Evolutionary conservation across 2,797 vertebrate species (phyloP), one percentile per base, ranked within the genome.

Genomic region (Micropoecilia bifurca): DNA sequence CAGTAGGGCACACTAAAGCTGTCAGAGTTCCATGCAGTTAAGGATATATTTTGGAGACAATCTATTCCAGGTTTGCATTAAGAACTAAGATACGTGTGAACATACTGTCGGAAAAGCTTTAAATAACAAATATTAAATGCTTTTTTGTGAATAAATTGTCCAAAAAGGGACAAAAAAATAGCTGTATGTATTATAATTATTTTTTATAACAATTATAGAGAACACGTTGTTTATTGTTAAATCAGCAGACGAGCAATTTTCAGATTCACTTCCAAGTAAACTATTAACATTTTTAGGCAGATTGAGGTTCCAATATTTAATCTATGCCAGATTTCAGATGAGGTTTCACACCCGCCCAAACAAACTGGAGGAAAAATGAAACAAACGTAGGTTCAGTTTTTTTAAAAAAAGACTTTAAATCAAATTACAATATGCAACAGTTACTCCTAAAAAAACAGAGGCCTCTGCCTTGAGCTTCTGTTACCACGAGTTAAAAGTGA

Each of bases 1-100:
- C 71, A 80, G 75, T 55, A 28, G 80, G 75, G 84, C 39, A 76
- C 61, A 78, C 76, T 81, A 45, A 80, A 76, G 77, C 30, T 83
- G 74, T 82, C 72, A 30, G 72, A 78, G 57, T 66, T 43, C 0
- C 59, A 72, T 80, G 76, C 82, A 84, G 80, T 83, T 84, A 50
- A 83, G 87, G 68, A 45, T 45, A 46, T 80, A 66, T 41, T 80
- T n/a, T 48, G 66, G 59, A 75, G 66, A 76, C 79, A 69, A 72
- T 14, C 9, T n/a, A 66, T 71, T 72, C 39, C 0, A 0, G 18
- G 13, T 74, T 16, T 59, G 75, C 57, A 77, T 41, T 22, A 59
- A 77, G 63, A 82, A 39, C 71, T 50, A 53, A 30, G n/a, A 53
- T 8, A 50, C 16, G 45, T 45, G 55, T 33, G 22, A 57, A n/a